These are phyloP conservation scores for Acrobasis suavella DNA, from an alignment of 2,888 invertebrate genomes.

Conservation along the genomic window DNA sequence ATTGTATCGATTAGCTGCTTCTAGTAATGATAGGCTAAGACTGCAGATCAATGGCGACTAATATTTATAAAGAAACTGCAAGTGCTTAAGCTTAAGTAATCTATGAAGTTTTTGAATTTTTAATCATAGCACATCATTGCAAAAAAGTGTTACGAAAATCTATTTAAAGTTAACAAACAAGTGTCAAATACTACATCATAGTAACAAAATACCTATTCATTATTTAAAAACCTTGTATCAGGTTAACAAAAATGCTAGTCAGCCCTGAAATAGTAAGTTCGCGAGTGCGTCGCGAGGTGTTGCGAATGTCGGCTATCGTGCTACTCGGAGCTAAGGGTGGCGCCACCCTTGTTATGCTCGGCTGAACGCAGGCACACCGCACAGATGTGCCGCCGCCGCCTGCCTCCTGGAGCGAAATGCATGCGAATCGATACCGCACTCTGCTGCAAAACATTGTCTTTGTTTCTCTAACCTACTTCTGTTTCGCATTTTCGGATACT, in stretches of 20 bases:
- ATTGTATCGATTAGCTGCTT: too few relatives aligned
- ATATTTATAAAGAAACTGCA: too few relatives aligned
- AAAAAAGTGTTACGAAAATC: too few relatives aligned
- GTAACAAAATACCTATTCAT: too few relatives aligned
- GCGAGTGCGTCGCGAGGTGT: constrained; percentile 77
- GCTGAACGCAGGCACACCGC: constrained; percentile 68
- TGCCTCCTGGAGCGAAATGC: constrained; percentile 56
- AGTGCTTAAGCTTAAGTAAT: too few relatives aligned
- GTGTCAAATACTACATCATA: too few relatives aligned
- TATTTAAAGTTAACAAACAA: too few relatives aligned
- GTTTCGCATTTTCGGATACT: constrained; percentile 32
- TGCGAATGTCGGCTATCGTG: constrained; percentile 75
- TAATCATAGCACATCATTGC: too few relatives aligned
- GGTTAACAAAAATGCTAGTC: constrained; percentile 23
- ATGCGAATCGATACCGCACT: constrained; percentile 74
- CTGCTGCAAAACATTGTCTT: constrained; percentile 72
- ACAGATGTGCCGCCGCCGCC: constrained; percentile 54
- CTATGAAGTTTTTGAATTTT: too few relatives aligned
- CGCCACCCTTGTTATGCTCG: constrained; percentile 53
- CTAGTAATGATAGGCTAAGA: too few relatives aligned
- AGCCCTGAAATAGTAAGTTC: constrained; percentile 49
- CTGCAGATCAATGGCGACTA: too few relatives aligned
- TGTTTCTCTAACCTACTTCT: constrained; percentile 76
- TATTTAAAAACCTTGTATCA: too few relatives aligned
- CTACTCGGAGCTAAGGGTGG: constrained; percentile 43